These are phyloP conservation scores for Merops nubicus DNA, from an alignment of 2,113 vertebrate species.

Conservation along the genomic window DNA sequence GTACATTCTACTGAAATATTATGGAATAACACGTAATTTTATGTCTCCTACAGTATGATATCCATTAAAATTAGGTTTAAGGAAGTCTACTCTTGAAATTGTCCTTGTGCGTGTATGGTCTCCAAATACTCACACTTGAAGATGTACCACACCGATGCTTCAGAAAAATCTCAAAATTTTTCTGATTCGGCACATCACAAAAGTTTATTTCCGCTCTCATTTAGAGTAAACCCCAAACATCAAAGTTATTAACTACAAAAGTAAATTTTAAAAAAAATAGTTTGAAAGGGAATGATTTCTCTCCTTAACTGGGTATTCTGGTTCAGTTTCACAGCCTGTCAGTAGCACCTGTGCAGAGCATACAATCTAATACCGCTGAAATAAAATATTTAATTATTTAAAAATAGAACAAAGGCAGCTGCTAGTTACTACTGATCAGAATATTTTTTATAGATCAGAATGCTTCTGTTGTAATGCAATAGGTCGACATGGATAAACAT, in stretches of 20 bases:
- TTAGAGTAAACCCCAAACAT: background rate
- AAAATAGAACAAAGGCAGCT: slow-evolving; percentile 62
- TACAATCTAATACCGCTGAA: slow-evolving; percentile 18
- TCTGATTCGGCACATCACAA: background rate
- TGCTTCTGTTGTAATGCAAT: slow-evolving; percentile 46
- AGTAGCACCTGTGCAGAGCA: background rate
- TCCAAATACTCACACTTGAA: background rate
- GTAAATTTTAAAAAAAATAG: background rate
- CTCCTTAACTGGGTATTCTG: background rate
- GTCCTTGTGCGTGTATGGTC: background rate
- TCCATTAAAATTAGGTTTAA: background rate
- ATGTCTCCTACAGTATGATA: background rate
- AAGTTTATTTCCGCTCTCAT: background rate
- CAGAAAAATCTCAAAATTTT: background rate
- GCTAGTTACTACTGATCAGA: slow-evolving; percentile 2
- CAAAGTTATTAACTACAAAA: background rate
- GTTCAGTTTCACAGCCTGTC: background rate
- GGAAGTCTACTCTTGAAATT: background rate
- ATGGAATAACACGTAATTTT: background rate
- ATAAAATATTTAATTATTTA: slow-evolving; percentile 45
- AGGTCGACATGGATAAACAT: slow-evolving; percentile 22
- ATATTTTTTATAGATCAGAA: slow-evolving; percentile 35
- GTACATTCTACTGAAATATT: background rate
- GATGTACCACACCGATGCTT: background rate
- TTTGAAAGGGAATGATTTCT: background rate